Conservation (phyloP, 2,888 invertebrate genomes). For the Drosophila kokeensis region DNA sequence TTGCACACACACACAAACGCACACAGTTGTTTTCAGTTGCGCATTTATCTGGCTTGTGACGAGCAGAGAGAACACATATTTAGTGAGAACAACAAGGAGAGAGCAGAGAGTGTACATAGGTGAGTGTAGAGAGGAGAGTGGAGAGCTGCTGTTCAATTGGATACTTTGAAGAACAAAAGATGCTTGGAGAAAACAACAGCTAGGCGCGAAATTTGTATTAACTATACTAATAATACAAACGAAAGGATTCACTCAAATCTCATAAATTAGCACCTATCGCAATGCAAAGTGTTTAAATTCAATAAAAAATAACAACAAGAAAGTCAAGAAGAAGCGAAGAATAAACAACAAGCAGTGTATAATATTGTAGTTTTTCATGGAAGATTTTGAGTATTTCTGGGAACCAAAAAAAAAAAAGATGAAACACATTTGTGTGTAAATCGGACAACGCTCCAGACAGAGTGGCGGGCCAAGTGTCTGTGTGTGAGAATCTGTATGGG, state of each 20-base stretch:
- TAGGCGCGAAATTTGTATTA: slow-evolving; percentile 47
- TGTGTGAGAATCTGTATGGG: slow-evolving; percentile 6
- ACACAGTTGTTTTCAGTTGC: slow-evolving; percentile 29
- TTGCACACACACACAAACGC: neutral
- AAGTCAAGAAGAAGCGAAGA: neutral
- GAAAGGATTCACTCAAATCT: slow-evolving; percentile 46
- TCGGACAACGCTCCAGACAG: slow-evolving; percentile 63
- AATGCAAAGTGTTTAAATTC: slow-evolving; percentile 32
- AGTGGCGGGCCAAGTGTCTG: slow-evolving; percentile 60
- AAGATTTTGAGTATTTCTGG: slow-evolving; percentile 59
- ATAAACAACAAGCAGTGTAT: slow-evolving; percentile 29
- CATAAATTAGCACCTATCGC: slow-evolving; percentile 60
- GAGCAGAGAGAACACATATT: slow-evolving; percentile 7
- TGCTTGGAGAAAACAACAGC: slow-evolving; percentile 9
- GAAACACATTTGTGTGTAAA: slow-evolving; percentile 27
- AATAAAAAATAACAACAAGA: slow-evolving; percentile 8
- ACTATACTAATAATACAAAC: slow-evolving; percentile 46
- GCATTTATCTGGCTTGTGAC: slow-evolving; percentile 36
- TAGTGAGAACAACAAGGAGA: neutral
- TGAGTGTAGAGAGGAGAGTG: neutral
- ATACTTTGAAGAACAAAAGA: neutral
- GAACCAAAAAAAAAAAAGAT: slow-evolving; percentile 27
- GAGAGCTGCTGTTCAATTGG: slow-evolving; percentile 5
- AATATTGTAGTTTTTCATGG: slow-evolving; percentile 50
- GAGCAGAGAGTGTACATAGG: neutral